Evolutionary conservation across 35 echinoderm and acorn worm genomes (phyloP).

Genomic region (Diadema setosum): DNA sequence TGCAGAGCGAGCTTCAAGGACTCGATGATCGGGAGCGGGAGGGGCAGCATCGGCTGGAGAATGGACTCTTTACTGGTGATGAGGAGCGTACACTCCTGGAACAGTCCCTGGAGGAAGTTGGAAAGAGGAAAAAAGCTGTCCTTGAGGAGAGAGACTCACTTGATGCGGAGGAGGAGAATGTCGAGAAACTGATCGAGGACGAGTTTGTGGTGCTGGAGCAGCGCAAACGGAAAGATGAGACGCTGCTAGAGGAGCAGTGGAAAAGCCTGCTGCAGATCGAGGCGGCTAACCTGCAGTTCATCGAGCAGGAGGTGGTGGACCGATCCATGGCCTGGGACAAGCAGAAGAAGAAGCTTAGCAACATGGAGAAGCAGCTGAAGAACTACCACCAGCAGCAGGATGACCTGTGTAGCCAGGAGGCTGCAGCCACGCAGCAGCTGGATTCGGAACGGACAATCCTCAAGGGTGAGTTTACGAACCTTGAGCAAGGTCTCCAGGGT

Average conservation of each 20-base stretch:
- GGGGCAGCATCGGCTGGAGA: conserved; percentile 18
- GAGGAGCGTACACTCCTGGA: conserved; percentile 44
- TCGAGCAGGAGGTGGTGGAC: conserved; percentile 77
- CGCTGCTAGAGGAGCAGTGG: conserved; percentile 78
- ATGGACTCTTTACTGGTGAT: conserved; percentile 34
- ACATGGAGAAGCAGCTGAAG: conserved; percentile 58
- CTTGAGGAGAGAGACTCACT: conserved; percentile 42
- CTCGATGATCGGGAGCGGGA: conserved; percentile 46
- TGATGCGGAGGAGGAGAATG: conserved; percentile 59
- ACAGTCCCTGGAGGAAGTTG: conserved; percentile 45
- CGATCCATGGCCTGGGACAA: conserved; percentile 38
- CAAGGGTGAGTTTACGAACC: neutral
- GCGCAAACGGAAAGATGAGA: conserved; percentile 47
- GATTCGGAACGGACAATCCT: conserved; percentile 24
- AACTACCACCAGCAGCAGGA: conserved; percentile 68
- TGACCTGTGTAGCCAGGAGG: neutral
- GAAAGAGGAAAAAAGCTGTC: conserved; percentile 52
- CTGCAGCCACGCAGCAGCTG: conserved; percentile 4
- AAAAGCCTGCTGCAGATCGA: conserved; percentile 69
- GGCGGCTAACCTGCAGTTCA: conserved; percentile 69
- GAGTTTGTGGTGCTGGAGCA: conserved; percentile 82
- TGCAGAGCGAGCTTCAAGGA: conserved; percentile 63
- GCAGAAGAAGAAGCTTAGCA: conserved; percentile 56
- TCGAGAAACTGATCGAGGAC: conserved; percentile 74
- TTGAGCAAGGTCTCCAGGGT: conserved; percentile 28